Evolutionary conservation across 30 jellyfish, hydroid and myxozoan genomes (phyloP), one percentile per base, ranked within the genome.

Genomic region (Clytia hemisphaerica): DNA sequence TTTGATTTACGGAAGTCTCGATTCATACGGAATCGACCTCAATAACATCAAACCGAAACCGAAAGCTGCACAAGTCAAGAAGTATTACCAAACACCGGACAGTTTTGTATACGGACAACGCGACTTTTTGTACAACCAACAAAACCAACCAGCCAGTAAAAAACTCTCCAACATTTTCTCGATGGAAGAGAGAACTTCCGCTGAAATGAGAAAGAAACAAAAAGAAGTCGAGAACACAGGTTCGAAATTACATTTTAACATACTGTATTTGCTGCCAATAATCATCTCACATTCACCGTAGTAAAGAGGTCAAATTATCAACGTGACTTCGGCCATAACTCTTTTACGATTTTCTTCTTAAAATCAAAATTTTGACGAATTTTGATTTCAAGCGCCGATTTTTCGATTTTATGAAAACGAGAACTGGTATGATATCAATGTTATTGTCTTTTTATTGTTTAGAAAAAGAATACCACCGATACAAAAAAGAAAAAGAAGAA

Each of bases 161-260:
- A 51, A 29, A 24, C 28, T 22, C 18, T 4, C 77, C 29, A 46
- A 22, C 24, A 4, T 70, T n/a, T 50, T 25, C 14, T 70, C 70
- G 25, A n/a, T 1, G 37, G 51, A 31, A 57, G 70, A 57, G 6
- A 28, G 25, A n/a, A 57, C 70, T 31, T 82, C 94, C 4, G 94
- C 94, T 4, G 94, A 82, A 31, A 15, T 74, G 24, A 54, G 84
- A 59, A 82, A 82, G 42, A 78, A 83, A n/a, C 73, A 45, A n/a
- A 68, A 63, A 21, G 90, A 82, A 58, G 67, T 84, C 27, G 57
- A 42, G 33, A 84, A 66, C 37, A 82, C 40, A 15, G 94, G 94
- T 82, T 54, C n/a, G 70, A 10, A 0, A 2, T 69, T 0, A 54
- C 7, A 26, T 50, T 0, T 4, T 65, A 24, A 37, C 4, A 24